Evolutionary conservation across 2,113 vertebrate species (phyloP).

Genomic region (human): GRCh38 chr2:48778501-48779000

Average conservation of each 20-base stretch:
- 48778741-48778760: background rate
- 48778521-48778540: background rate
- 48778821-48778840: background rate
- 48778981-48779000: background rate
- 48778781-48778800: background rate
- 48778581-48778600: background rate
- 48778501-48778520: background rate
- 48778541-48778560: background rate
- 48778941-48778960: background rate
- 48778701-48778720: background rate
- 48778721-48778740: background rate
- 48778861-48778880: background rate
- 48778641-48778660: background rate
- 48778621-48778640: background rate
- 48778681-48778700: background rate
- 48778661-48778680: background rate
- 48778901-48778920: background rate
- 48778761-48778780: background rate
- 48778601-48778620: background rate
- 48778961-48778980: constrained; percentile 19
- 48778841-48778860: background rate
- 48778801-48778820: background rate
- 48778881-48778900: background rate
- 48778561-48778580: background rate
- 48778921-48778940: background rate